phyloP scores from a whole-genome alignment of 2,888 invertebrate species.

The Pasiphila rectangulata region DNA sequence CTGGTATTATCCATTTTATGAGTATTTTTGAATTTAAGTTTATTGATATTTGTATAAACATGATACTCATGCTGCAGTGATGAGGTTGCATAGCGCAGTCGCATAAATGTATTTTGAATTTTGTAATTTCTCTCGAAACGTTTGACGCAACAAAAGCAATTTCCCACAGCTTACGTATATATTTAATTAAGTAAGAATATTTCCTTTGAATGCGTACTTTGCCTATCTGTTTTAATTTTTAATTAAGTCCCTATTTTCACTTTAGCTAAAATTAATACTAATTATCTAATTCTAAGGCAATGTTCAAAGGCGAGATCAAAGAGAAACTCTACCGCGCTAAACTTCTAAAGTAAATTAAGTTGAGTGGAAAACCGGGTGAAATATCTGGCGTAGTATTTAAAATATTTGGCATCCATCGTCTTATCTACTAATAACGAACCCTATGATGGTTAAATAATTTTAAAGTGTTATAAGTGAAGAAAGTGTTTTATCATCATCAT shows the following conservation, averaged over 20 bases:
- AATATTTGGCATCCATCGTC: too few relatives aligned
- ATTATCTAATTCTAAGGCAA: conserved; percentile 50
- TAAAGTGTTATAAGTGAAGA: too few relatives aligned
- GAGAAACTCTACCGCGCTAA: conserved; percentile 42
- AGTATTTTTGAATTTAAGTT: too few relatives aligned
- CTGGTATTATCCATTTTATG: too few relatives aligned
- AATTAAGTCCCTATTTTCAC: conserved; percentile 46
- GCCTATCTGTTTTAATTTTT: conserved; percentile 37
- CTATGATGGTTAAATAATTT: too few relatives aligned
- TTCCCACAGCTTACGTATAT: conserved; percentile 17
- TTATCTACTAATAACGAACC: too few relatives aligned
- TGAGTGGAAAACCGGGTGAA: conserved; percentile 38
- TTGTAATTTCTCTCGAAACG: too few relatives aligned
- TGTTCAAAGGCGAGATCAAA: conserved; percentile 50
- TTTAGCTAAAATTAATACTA: conserved; percentile 46
- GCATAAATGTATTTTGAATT: too few relatives aligned
- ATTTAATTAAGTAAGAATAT: conserved; percentile 18
- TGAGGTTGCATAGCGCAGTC: too few relatives aligned
- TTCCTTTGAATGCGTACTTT: conserved; percentile 1
- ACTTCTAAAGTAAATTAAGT: conserved; percentile 50
- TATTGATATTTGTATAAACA: too few relatives aligned
- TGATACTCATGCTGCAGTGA: too few relatives aligned
- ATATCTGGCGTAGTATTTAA: neutral
- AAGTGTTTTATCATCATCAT: too few relatives aligned
- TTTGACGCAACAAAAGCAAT: conserved; percentile 23